Conservation (phyloP, 2,113 vertebrate species). For the Odobenus rosmarus region DNA sequence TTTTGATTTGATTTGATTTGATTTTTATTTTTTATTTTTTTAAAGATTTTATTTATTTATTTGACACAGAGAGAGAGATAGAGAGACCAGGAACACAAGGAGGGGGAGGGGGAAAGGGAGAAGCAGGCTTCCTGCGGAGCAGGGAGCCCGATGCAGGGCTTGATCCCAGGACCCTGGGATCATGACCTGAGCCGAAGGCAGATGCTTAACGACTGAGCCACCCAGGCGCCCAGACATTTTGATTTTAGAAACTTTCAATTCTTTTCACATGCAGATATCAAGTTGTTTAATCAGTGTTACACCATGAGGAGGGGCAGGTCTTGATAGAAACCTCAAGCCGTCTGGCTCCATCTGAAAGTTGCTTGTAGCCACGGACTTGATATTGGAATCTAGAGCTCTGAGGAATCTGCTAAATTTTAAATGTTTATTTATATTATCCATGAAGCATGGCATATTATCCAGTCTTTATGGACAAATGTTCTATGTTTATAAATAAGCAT, state of each 20-base stretch:
- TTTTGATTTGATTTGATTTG: background rate
- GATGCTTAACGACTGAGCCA: too few relatives aligned
- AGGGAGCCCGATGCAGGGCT: too few relatives aligned
- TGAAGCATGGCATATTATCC: background rate
- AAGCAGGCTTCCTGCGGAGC: too few relatives aligned
- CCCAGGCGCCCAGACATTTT: background rate
- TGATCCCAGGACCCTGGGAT: too few relatives aligned
- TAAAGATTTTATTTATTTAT: too few relatives aligned
- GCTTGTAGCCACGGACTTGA: background rate
- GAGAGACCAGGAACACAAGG: too few relatives aligned
- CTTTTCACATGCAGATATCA: background rate
- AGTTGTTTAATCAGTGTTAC: background rate
- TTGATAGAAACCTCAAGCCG: background rate
- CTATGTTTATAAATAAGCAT: constrained; percentile 1
- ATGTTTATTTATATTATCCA: background rate
- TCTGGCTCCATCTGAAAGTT: background rate
- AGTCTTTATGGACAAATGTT: background rate
- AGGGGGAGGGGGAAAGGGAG: too few relatives aligned
- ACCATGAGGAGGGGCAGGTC: background rate
- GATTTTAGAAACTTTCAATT: background rate
- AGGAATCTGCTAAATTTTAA: background rate
- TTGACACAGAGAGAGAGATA: too few relatives aligned
- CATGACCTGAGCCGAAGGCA: too few relatives aligned
- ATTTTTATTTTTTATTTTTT: too few relatives aligned
- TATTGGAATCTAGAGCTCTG: background rate